These are phyloP conservation scores for Parnassius glacialis DNA, from an alignment of 2,888 invertebrate species.

Conservation along the genomic window DNA sequence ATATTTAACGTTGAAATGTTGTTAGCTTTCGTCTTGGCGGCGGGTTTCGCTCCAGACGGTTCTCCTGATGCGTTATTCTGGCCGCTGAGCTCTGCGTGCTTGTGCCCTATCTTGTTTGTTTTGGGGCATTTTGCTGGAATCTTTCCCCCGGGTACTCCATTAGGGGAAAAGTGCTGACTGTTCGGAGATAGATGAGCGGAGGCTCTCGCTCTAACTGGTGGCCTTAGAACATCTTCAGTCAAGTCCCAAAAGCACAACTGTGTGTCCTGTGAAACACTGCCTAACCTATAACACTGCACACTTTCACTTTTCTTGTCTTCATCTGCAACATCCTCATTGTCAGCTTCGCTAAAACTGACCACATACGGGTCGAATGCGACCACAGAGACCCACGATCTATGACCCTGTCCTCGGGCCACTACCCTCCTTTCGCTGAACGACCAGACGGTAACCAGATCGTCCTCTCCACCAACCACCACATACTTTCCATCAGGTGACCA, in stretches of 20 bases:
- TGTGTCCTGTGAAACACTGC: constrained; percentile 98
- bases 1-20: constrained; percentile 64
- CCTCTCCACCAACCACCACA: constrained; percentile 98
- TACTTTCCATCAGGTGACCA: constrained; percentile 99
- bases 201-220: constrained; percentile 80
- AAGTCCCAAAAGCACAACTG: constrained; percentile 99
- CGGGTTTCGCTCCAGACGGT: constrained; percentile 53
- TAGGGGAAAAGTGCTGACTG: constrained; percentile 39
- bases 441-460: constrained; percentile 99
- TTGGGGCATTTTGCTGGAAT: constrained; percentile 51
- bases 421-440: constrained; percentile 95
- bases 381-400: constrained; percentile 98
- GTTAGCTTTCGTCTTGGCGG: constrained; percentile 50
- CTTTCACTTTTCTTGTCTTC: constrained; percentile 59
- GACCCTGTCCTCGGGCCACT: constrained; percentile 98
- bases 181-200: constrained; percentile 57
- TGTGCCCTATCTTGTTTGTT: constrained; percentile 63
- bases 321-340: constrained; percentile 80
- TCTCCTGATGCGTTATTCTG: constrained; percentile 52
- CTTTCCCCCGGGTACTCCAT: constrained; percentile 68
- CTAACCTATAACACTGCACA: constrained; percentile 88
- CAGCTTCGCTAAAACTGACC: constrained; percentile 85
- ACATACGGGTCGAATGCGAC: constrained; percentile 96
- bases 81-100: constrained; percentile 48
- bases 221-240: constrained; percentile 94